Conservation (phyloP, 1,140 invertebrate species). For the Leptinotarsa defecta region DNA sequence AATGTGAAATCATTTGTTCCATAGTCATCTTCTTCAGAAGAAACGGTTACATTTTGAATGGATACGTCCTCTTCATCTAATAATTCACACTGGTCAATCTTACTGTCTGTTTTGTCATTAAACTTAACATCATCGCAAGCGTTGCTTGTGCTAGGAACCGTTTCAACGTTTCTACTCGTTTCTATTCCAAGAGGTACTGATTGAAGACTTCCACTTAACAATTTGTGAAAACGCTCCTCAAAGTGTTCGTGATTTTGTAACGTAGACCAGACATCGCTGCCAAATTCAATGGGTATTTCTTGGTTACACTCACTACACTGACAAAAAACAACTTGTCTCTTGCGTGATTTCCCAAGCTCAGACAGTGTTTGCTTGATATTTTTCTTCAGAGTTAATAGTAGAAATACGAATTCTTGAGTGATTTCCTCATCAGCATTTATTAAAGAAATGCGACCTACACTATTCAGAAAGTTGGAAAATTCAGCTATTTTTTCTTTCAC, state of each 20-base stretch:
- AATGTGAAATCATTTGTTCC: slow-evolving; percentile 35
- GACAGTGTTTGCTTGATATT: slow-evolving; percentile 32
- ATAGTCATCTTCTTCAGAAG: neutral
- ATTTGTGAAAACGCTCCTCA: slow-evolving; percentile 35
- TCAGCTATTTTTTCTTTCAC: slow-evolving; percentile 31
- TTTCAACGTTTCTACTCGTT: neutral
- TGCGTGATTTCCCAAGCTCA: slow-evolving; percentile 33
- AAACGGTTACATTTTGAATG: neutral
- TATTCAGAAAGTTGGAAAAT: slow-evolving; percentile 39
- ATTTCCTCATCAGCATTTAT: slow-evolving; percentile 23
- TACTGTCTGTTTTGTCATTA: slow-evolving; percentile 31
- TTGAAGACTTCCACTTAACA: slow-evolving; percentile 27
- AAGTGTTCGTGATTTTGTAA: slow-evolving; percentile 45
- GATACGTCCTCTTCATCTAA: slow-evolving; percentile 17
- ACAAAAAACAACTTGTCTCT: slow-evolving; percentile 23
- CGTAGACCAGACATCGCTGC: slow-evolving; percentile 35
- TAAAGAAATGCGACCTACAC: slow-evolving; percentile 30
- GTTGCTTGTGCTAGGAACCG: neutral
- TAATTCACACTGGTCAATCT: slow-evolving; percentile 27
- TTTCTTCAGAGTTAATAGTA: slow-evolving; percentile 37
- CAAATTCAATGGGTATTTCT: slow-evolving; percentile 29
- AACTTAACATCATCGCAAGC: neutral
- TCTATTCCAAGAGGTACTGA: no score
- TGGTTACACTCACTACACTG: slow-evolving; percentile 38
- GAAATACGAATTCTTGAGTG: slow-evolving; percentile 29